Conservation (phyloP, 2,113 vertebrate genomes). For the Panthera tigris region DNA sequence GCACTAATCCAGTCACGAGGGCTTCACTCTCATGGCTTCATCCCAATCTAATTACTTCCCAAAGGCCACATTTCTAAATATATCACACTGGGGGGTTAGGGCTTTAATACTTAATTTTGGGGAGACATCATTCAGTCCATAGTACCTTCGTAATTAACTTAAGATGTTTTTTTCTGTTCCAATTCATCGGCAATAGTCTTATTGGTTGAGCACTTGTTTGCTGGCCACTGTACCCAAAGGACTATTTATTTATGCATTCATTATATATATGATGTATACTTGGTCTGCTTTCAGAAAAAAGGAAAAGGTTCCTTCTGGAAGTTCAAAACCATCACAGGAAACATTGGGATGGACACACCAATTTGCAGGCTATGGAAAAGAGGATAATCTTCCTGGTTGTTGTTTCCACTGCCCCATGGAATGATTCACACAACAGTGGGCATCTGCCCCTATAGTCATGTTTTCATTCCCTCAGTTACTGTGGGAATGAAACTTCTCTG, state of each 20-base stretch:
- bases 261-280: not conserved
- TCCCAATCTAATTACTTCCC: not conserved
- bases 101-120: not conserved
- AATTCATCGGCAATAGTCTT: not conserved
- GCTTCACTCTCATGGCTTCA: not conserved
- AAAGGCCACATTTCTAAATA: not conserved
- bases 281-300: conserved; percentile 35
- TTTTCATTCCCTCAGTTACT: not conserved
- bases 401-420: not conserved
- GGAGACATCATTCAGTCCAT: not conserved
- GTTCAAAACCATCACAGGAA: not conserved
- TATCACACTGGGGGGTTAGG: not conserved
- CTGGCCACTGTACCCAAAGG: conserved; percentile 29
- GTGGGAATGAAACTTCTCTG: no score
- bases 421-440: not conserved
- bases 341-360: not conserved
- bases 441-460: not conserved
- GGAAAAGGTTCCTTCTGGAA: not conserved
- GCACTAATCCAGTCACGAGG: not conserved
- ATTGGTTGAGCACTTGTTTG: not conserved
- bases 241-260: conserved; percentile 28
- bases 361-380: not conserved
- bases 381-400: not conserved
- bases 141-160: not conserved
- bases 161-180: not conserved